These are phyloP conservation scores for Myrmecophaga tridactyla DNA, from an alignment of 2,113 vertebrate genomes.

Conservation along the genomic window DNA sequence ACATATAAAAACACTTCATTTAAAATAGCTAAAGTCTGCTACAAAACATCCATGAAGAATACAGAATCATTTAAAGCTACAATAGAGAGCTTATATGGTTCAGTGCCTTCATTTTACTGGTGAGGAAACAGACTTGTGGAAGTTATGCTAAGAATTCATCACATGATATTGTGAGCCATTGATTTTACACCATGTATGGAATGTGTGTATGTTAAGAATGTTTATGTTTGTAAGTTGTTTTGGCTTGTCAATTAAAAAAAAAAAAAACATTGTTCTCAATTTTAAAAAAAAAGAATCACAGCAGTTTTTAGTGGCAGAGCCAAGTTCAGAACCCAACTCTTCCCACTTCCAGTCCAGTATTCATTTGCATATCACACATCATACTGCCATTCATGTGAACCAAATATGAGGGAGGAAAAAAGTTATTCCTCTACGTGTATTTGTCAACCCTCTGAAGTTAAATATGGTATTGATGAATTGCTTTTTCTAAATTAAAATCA, in stretches of 20 bases:
- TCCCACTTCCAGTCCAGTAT: background rate
- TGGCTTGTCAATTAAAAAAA: too few species aligned
- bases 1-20: background rate
- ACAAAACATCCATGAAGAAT: background rate
- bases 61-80: background rate
- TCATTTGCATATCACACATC: background rate
- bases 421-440: background rate
- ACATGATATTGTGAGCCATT: too few species aligned
- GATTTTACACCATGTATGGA: too few species aligned
- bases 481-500: slow-evolving; percentile 31
- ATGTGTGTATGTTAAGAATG: too few species aligned
- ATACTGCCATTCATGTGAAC: background rate
- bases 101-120: background rate
- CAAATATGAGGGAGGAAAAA: background rate
- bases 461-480: background rate
- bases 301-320: background rate
- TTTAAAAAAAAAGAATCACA: background rate
- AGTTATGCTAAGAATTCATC: background rate
- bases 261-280: too few species aligned
- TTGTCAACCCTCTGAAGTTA: background rate
- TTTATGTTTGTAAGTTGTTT: too few species aligned
- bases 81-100: background rate
- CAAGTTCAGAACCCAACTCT: background rate
- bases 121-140: background rate
- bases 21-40: background rate